phyloP scores from a whole-genome alignment of 2,113 vertebrate species.

The Shinisaurus crocodilurus region DNA sequence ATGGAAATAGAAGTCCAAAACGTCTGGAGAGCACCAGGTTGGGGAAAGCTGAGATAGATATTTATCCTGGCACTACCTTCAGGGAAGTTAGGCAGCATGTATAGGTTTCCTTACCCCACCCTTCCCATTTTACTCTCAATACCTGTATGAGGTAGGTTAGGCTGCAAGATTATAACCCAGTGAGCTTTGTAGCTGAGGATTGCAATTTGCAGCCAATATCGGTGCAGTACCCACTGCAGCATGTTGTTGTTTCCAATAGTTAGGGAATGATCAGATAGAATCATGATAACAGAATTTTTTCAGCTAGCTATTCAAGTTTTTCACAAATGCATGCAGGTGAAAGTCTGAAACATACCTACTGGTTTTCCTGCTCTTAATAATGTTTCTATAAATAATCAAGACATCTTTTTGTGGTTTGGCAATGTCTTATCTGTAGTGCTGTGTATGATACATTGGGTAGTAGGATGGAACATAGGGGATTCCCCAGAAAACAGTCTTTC shows the following conservation, averaged over 20 bases:
- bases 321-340: rapidly evolving
- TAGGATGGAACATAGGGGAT: conserved; percentile 45
- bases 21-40: too few relatives aligned
- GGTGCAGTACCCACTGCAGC: background rate
- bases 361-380: conserved; percentile 34
- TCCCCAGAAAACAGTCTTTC: conserved; percentile 47
- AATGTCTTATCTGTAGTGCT: conserved; percentile 58
- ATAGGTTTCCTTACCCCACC: background rate
- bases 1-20: too few relatives aligned
- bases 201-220: background rate
- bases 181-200: background rate
- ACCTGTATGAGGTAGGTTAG: background rate
- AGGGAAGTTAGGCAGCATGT: background rate
- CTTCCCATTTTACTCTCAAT: background rate
- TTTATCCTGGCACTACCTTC: background rate
- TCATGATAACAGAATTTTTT: background rate
- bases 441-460: conserved; percentile 53
- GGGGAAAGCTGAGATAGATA: too few relatives aligned
- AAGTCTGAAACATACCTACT: conserved; percentile 23
- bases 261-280: background rate
- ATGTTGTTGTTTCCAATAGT: background rate
- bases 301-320: background rate
- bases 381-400: conserved; percentile 24
- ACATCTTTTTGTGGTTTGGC: conserved; percentile 53
- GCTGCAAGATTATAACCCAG: background rate